Evolutionary conservation across 2,797 vertebrate genomes (phyloP).

Genomic region (Chloroceryle inda): DNA sequence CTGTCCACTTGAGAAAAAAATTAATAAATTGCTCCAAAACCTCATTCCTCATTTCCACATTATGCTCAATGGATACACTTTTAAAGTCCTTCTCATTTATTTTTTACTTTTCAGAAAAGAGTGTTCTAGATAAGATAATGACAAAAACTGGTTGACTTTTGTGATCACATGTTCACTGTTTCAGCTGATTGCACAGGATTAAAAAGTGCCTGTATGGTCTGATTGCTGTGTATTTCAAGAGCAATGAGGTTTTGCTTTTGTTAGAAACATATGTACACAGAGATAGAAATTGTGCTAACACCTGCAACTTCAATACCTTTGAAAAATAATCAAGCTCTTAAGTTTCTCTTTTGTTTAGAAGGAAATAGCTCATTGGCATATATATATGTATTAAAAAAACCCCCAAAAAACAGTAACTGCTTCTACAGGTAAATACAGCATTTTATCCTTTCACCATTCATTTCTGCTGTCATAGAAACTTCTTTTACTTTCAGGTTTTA

Average conservation of each 20-base stretch:
- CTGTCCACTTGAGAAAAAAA: neutral
- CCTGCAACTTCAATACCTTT: conserved; percentile 42
- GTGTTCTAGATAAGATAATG: neutral
- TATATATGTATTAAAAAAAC: neutral
- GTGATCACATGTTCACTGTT: neutral
- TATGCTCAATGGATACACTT: neutral
- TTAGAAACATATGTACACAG: neutral
- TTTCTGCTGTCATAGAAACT: conserved; percentile 11
- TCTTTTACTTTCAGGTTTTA: conserved; percentile 29
- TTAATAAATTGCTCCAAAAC: neutral
- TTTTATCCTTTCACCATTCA: neutral
- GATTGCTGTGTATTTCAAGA: neutral
- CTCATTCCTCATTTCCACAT: neutral
- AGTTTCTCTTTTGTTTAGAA: conserved; percentile 37
- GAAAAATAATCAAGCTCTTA: conserved; percentile 43
- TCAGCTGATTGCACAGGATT: neutral
- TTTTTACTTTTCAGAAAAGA: neutral
- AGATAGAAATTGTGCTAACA: conserved; percentile 12
- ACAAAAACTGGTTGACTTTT: neutral
- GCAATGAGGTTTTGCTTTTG: neutral
- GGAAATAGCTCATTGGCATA: neutral
- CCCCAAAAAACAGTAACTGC: neutral
- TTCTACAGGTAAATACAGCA: conserved; percentile 11
- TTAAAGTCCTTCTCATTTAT: neutral
- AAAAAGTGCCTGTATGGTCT: neutral